These are phyloP conservation scores for Protosalanx chinensis DNA, from an alignment of 2,797 vertebrate species.

Conservation along the genomic window DNA sequence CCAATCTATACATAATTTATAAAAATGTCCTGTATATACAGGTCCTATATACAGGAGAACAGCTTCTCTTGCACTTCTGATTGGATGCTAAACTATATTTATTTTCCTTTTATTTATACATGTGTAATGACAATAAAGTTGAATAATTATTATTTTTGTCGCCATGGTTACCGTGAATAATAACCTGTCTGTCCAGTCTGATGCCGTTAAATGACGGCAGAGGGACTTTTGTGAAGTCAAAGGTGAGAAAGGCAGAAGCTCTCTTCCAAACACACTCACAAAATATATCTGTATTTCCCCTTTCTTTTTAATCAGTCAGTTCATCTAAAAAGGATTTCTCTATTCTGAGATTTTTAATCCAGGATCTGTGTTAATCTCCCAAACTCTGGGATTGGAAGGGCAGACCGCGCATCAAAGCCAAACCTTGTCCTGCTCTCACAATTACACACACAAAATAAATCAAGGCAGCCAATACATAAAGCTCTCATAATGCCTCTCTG, in stretches of 20 bases:
- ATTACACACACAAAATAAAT: slow-evolving; percentile 47
- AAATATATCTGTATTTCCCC: slow-evolving; percentile 26
- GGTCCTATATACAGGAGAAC: no score
- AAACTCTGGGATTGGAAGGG: slow-evolving; percentile 65
- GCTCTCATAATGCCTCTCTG: slow-evolving; percentile 66
- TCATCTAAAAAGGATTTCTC: slow-evolving; percentile 76
- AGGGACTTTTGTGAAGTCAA: slow-evolving; percentile 14
- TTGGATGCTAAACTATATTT: no score
- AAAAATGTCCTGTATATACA: no score
- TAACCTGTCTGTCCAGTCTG: neutral
- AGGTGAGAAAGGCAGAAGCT: slow-evolving; percentile 52
- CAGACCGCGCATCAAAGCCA: slow-evolving; percentile 59
- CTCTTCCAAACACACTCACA: slow-evolving; percentile 5
- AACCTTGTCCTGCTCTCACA: slow-evolving; percentile 56
- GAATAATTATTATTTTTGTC: neutral
- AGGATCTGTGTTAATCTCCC: slow-evolving; percentile 72
- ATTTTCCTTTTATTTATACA: no score
- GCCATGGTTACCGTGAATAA: neutral
- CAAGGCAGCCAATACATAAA: slow-evolving; percentile 58
- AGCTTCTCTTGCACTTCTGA: no score
- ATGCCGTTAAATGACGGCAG: neutral
- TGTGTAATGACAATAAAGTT: no score
- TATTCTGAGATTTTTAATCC: slow-evolving; percentile 78
- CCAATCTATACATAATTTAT: no score
- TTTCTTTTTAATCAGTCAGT: slow-evolving; percentile 67